Evolutionary conservation across 2,113 vertebrate genomes (phyloP).

Genomic region (Mus pahari): DNA sequence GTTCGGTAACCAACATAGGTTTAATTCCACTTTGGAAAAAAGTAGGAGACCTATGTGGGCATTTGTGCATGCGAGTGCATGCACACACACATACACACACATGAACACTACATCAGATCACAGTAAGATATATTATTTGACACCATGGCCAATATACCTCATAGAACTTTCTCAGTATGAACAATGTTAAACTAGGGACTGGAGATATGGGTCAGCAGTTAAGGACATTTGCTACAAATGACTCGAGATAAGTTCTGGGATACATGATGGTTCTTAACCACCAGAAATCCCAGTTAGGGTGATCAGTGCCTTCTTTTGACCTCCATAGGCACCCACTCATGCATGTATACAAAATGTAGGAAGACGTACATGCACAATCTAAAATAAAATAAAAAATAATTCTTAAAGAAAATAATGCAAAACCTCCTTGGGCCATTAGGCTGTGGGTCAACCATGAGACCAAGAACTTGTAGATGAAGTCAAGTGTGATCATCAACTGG

Average conservation of each 20-base stretch:
- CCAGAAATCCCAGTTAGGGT: neutral
- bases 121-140: neutral
- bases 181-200: neutral
- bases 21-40: neutral
- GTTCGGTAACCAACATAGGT: neutral
- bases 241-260: neutral
- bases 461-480: neutral
- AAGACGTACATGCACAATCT: neutral
- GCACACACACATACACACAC: neutral
- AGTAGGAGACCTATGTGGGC: neutral
- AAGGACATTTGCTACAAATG: neutral
- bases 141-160: neutral
- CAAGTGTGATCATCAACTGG: neutral
- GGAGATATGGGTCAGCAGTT: neutral
- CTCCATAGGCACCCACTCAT: neutral
- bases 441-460: neutral
- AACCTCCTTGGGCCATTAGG: neutral
- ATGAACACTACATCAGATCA: neutral
- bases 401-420: neutral
- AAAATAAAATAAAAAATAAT: neutral
- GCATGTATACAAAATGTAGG: neutral
- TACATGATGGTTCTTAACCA: neutral
- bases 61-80: neutral
- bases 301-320: neutral
- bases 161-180: accelerated